These are phyloP conservation scores for Rosalia funebris DNA, from an alignment of 2,888 invertebrate species.

Conservation along the genomic window DNA sequence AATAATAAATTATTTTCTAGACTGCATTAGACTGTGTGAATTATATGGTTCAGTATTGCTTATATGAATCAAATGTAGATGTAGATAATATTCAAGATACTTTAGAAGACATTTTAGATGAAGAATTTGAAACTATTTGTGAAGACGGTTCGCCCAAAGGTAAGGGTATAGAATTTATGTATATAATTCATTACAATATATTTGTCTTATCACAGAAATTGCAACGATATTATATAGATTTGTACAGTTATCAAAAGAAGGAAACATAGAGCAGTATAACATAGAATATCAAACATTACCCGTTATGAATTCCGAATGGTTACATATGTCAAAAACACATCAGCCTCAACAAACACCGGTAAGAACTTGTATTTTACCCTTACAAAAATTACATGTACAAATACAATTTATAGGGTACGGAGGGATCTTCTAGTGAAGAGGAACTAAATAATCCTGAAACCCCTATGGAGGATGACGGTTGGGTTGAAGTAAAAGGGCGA, in stretches of 20 bases:
- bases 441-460: slow-evolving; percentile 33
- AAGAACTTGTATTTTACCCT: background rate
- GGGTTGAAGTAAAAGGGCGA: slow-evolving; percentile 72
- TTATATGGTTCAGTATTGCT: slow-evolving; percentile 73
- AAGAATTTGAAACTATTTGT: slow-evolving; percentile 78
- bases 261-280: slow-evolving; percentile 69
- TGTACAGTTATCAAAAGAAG: slow-evolving; percentile 68
- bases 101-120: slow-evolving; percentile 77
- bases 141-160: slow-evolving; percentile 77
- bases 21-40: slow-evolving; percentile 73
- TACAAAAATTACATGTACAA: background rate
- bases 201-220: slow-evolving; percentile 67
- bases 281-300: slow-evolving; percentile 71
- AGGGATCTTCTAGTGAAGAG: slow-evolving; percentile 35
- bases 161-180: slow-evolving; percentile 46
- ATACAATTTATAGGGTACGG: slow-evolving; percentile 19
- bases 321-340: slow-evolving; percentile 37
- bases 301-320: slow-evolving; percentile 63
- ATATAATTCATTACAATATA: background rate
- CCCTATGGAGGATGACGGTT: slow-evolving; percentile 69
- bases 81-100: slow-evolving; percentile 71
- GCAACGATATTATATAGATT: slow-evolving; percentile 69
- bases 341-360: slow-evolving; percentile 34
- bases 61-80: slow-evolving; percentile 68
- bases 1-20: slow-evolving; percentile 65